Evolutionary conservation across 2,888 invertebrate species (phyloP).

Genomic region (Drosophila fungiperda): DNA sequence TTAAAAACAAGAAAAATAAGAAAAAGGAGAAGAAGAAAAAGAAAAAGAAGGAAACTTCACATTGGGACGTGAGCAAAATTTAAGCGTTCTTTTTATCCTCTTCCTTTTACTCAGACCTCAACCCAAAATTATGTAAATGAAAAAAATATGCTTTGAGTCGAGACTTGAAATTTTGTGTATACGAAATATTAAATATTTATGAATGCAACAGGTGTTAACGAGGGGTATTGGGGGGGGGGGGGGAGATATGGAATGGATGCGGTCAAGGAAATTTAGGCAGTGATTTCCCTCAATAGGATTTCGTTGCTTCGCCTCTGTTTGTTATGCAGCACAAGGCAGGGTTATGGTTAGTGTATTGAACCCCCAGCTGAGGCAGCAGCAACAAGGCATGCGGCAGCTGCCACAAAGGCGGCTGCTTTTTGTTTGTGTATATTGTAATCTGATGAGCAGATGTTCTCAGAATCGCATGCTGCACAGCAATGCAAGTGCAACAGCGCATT

Average conservation of each 20-base stretch:
- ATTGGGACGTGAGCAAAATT: constrained; percentile 73
- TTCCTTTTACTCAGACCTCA: constrained; percentile 37
- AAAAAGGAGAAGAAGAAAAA: not conserved
- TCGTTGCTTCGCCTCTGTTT: constrained; percentile 35
- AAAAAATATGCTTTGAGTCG: constrained; percentile 1
- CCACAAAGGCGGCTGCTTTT: constrained; percentile 38
- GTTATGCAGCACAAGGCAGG: constrained; percentile 42
- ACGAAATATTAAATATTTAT: constrained; percentile 56
- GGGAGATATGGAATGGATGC: constrained; percentile 4
- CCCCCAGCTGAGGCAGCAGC: constrained; percentile 20
- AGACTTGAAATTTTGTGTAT: constrained; percentile 21
- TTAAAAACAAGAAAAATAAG: constrained; percentile 7
- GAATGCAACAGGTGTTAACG: constrained; percentile 73
- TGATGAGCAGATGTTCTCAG: constrained; percentile 70
- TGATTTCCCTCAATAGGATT: constrained; percentile 45
- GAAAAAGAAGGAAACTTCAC: constrained; percentile 62
- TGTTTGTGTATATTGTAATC: constrained; percentile 53
- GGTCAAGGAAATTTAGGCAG: constrained; percentile 54
- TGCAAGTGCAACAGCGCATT: constrained; percentile 55
- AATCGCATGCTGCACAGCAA: constrained; percentile 38
- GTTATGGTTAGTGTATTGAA: constrained; percentile 54
- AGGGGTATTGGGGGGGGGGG: not conserved
- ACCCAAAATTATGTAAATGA: constrained; percentile 73
- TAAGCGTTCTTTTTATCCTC: constrained; percentile 38
- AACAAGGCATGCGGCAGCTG: constrained; percentile 18